Conservation (phyloP, 2,797 vertebrate species). For the Picus viridis region DNA sequence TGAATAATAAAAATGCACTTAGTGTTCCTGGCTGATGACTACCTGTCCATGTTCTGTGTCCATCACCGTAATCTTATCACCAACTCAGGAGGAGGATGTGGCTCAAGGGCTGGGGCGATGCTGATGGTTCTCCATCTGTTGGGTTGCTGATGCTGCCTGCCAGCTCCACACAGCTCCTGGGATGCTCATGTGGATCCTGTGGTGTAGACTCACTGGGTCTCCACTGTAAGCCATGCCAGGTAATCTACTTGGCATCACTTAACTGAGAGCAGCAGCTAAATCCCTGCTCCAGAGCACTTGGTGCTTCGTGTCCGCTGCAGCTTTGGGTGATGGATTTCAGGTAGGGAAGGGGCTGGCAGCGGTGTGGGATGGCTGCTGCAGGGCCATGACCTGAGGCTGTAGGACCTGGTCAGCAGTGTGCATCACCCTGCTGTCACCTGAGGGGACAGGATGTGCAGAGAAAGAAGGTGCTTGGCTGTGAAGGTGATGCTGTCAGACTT, state of each 20-base stretch:
- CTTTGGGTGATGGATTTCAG: neutral
- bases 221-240: neutral
- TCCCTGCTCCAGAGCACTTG: neutral
- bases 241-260: neutral
- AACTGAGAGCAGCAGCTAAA: neutral
- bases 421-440: rapidly evolving
- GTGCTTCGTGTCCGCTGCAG: rapidly evolving
- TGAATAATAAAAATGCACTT: neutral
- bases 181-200: rapidly evolving
- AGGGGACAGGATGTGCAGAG: rapidly evolving
- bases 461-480: neutral
- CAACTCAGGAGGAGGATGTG: neutral
- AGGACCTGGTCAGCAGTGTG: rapidly evolving
- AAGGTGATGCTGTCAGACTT: neutral
- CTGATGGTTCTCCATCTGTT: rapidly evolving
- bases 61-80: rapidly evolving
- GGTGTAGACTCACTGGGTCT: neutral
- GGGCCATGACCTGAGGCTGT: neutral
- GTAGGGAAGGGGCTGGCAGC: neutral
- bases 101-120: rapidly evolving
- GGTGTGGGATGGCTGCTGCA: rapidly evolving
- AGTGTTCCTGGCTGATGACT: neutral
- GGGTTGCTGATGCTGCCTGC: neutral
- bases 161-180: rapidly evolving
- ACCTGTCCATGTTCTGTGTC: neutral